Base-by-base conservation (phyloP, 2,888 invertebrate genomes). In the Noctua janthina region DNA sequence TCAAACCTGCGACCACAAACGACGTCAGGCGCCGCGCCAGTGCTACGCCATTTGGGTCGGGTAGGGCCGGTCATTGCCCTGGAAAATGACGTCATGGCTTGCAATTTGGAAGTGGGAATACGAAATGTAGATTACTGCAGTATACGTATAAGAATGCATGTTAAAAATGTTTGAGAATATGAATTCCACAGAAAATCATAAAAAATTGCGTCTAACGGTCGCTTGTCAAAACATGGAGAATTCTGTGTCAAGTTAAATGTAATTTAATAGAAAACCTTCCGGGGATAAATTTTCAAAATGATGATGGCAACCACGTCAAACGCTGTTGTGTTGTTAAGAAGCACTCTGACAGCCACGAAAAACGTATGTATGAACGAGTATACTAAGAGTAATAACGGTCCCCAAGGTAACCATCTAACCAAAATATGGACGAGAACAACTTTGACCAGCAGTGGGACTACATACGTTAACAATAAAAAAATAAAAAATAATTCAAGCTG, bases 1-100 rank as follows among this genome's bases (percentile, higher is more conserved):
- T 76, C 49, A 75, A 75, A 76, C 76, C 49, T 75, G 59, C 46
- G 35, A 74, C 76, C 35, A 75, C 46, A 13, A 29, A 8, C 39
- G 5, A 8, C 49, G 8, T 8, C 13, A n/a, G 75, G 17, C 56
- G 56, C 56, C 23, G 56, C 49, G 23, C 56, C 23, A 29, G 15
- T 43, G 1, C 29, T 29, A 15, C 43, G 13, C n/a, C 43, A n/a
- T 76, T 39, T 39, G 17, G 20, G n/a, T 76, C 35, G 49, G 76
- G 39, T 29, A 29, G 51, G 11, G 62, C 15, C 29, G 77, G 64
- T 17, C 51, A 76, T 64, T 7, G n/a, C 39, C n/a, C 49, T 29
- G 20, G n/a, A 76, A 49, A 39, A 20, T 62, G 56, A 56, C 56
- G 23, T 56, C 23, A 62, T 62, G 29, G 15, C 39, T 23, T 64